Evolutionary conservation across 2,888 invertebrate species (phyloP), one percentile per base, ranked within the genome.

Genomic region (Quadriops clusia): DNA sequence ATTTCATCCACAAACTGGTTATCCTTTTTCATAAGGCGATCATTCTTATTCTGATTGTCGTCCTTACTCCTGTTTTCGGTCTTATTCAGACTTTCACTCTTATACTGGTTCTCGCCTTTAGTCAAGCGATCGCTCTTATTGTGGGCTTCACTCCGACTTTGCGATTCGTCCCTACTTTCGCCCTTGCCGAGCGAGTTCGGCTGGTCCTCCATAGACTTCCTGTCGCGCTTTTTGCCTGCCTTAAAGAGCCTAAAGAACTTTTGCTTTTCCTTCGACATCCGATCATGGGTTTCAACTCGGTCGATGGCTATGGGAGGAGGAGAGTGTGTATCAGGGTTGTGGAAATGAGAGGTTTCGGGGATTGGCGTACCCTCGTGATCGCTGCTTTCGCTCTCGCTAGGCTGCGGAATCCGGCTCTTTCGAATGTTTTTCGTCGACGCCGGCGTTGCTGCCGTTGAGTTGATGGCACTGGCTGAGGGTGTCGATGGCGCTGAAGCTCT

Each of bases 231-330:
- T 57, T 72, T 72, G 44, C 74, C 77, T 39, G 77, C 70, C 59
- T 82, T 81, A 59, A 83, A 82, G 56, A 74, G 71, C 58, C 81
- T 69, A 68, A 85, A 85, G 67, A 84, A 84, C 64, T 83, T 83
- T 63, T 81, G 83, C 62, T 84, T 85, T 68, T 85, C 84, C 65
- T 82, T 81, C 43, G 83, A 83, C 72, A 84, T 82, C 57, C 72
- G 71, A 60, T 81, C 81, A 61, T 75, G 69, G 56, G 73, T 72
- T 52, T 69, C 70, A 46, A 69, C 65, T 43, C 65, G 65, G 28
- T 51, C 52, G 29, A 44, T 43, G 41, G 44, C 43, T 23, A 31
- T 44, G 31, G 36, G 34, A 32, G 34, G 33, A 32, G 41, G 37
- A 45, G 40, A 38, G 40, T 37, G 37, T 43, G 40, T 24, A 43